phyloP scores from a whole-genome alignment of 30 jellyfish, hydroid and myxozoan genomes.

The Turritopsis dohrnii region DNA sequence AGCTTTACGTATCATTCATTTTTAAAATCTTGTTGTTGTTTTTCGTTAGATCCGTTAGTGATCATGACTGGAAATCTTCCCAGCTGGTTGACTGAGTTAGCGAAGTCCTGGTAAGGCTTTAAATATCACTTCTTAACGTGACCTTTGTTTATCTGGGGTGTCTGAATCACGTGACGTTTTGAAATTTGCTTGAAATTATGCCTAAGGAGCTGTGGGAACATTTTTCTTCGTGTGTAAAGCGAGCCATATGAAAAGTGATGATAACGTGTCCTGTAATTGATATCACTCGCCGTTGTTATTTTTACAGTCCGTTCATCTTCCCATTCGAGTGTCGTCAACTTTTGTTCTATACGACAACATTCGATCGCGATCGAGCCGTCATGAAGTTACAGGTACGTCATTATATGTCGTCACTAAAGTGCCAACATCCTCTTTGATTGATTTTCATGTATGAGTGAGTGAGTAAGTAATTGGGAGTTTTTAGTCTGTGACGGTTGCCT shows the following conservation, averaged over 20 bases:
- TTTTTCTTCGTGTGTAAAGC: too few species aligned
- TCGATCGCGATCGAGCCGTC: conserved; percentile 96
- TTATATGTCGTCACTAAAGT: too few species aligned
- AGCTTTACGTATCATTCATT: neutral
- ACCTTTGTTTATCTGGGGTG: too few species aligned
- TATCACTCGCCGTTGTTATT: neutral
- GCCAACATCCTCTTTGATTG: too few species aligned
- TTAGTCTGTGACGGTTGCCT: too few species aligned
- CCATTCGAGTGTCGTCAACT: conserved; percentile 98
- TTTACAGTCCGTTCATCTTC: conserved; percentile 81
- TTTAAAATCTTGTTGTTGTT: neutral
- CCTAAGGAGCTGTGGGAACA: too few species aligned
- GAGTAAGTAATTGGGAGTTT: neutral
- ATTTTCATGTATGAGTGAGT: too few species aligned
- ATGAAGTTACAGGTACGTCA: conserved; percentile 86
- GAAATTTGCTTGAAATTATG: too few species aligned
- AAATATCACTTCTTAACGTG: too few species aligned
- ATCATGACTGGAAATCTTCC: conserved; percentile 97
- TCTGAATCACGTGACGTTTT: too few species aligned
- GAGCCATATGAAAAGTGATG: too few species aligned
- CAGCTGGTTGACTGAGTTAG: conserved; percentile 83
- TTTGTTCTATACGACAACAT: conserved; percentile 80
- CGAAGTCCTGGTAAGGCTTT: conserved; percentile 89
- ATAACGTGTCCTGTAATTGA: too few species aligned
- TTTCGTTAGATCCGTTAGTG: conserved; percentile 76